A percentile compares a stretch with the other conserved stretches of the same genome.
Evolutionary conservation across 2,113 vertebrate species (phyloP).

Genomic region (Tychaedon coryphoeus): DNA sequence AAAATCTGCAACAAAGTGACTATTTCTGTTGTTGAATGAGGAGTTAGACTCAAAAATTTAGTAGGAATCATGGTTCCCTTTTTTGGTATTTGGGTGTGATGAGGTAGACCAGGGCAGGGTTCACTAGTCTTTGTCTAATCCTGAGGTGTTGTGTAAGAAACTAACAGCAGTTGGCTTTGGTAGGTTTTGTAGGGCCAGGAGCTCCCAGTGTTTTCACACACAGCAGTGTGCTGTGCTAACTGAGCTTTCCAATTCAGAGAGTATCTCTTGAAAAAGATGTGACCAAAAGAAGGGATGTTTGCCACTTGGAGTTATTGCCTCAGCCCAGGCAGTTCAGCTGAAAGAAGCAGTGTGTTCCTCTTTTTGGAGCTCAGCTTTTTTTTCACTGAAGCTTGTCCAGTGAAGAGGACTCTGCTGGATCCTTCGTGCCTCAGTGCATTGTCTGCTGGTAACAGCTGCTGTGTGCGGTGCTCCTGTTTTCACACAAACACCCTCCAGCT

Average conservation of each 20-base stretch:
- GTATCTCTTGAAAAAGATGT: background rate
- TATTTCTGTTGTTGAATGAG: background rate
- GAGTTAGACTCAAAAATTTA: background rate
- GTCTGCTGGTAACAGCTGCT: background rate
- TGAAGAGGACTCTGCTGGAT: background rate
- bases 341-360: background rate
- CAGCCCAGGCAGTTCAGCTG: background rate
- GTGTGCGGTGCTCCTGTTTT: background rate
- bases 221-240: background rate
- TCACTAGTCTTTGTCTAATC: background rate
- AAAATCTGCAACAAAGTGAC: background rate
- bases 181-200: fast-evolving
- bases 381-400: background rate
- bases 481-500: background rate
- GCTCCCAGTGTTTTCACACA: background rate
- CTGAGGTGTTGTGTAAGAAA: background rate
- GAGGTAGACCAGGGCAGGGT: background rate
- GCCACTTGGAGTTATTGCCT: background rate
- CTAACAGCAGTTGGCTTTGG: background rate
- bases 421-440: background rate
- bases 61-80: background rate
- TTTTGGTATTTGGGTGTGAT: background rate
- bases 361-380: background rate
- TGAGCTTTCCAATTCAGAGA: background rate
- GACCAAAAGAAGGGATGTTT: background rate